phyloP scores from a whole-genome alignment of 2,797 vertebrate genomes.

The Morelia viridis region DNA sequence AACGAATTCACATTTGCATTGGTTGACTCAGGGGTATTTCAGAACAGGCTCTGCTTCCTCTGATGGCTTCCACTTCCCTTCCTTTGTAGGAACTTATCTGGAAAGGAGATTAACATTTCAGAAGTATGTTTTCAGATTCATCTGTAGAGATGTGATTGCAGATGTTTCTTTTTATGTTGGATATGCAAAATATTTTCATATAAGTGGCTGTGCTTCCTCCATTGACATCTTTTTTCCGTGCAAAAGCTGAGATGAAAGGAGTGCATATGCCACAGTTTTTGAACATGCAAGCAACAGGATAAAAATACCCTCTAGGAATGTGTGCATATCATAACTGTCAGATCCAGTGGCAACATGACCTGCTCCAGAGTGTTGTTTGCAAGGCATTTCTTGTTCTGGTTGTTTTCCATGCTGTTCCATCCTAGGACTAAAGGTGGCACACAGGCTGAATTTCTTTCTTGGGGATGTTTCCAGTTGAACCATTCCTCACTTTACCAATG shows the following conservation, averaged over 20 bases:
- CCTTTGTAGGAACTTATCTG: neutral
- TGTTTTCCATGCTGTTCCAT: neutral
- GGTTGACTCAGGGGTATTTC: neutral
- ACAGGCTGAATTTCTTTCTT: neutral
- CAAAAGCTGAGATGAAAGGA: constrained; percentile 3
- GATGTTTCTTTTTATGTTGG: neutral
- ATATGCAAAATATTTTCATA: neutral
- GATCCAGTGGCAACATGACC: neutral
- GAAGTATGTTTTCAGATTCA: neutral
- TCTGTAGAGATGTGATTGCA: neutral
- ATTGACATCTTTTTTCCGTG: neutral
- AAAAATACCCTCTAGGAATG: neutral
- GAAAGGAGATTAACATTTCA: neutral
- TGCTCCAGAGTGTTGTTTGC: neutral
- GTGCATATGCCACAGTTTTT: neutral
- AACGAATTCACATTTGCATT: neutral
- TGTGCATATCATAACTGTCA: neutral
- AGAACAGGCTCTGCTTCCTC: neutral
- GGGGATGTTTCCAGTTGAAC: neutral
- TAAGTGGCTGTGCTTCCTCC: neutral
- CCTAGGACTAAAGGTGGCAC: neutral
- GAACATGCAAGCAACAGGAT: neutral
- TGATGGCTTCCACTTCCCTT: neutral
- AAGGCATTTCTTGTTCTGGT: neutral
- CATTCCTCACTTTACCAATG: neutral